Evolutionary conservation across 2,888 invertebrate genomes (phyloP).

Genomic region (Protula sp.): DNA sequence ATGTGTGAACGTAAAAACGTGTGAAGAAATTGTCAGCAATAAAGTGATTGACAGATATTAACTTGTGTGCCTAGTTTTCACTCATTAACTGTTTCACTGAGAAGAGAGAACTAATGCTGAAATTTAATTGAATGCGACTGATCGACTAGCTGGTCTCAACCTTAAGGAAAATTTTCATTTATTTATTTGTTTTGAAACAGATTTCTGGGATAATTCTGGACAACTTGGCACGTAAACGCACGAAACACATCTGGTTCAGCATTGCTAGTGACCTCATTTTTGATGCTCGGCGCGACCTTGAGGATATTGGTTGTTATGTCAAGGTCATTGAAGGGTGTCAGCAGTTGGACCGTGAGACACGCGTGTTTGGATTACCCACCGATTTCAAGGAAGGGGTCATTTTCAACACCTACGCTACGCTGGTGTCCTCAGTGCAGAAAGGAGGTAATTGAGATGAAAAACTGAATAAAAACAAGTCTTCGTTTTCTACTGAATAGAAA

Average conservation of each 20-base stretch:
- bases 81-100: too few relatives aligned
- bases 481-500: too few relatives aligned
- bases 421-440: conserved; percentile 46
- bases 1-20: too few relatives aligned
- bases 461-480: too few relatives aligned
- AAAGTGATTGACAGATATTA: too few relatives aligned
- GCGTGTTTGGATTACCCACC: conserved; percentile 43
- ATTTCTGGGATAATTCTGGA: conserved; percentile 49
- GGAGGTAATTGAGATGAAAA: conserved; percentile 34
- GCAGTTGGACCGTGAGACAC: conserved; percentile 49
- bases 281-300: conserved; percentile 45
- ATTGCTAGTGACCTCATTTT: conserved; percentile 48
- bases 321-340: conserved; percentile 51
- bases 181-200: conserved; percentile 22
- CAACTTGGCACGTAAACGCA: conserved; percentile 45
- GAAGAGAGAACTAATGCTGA: too few relatives aligned
- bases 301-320: conserved; percentile 46
- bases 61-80: too few relatives aligned
- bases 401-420: conserved; percentile 50
- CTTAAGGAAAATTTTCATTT: too few relatives aligned
- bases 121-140: too few relatives aligned
- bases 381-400: conserved; percentile 49
- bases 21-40: too few relatives aligned
- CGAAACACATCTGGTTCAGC: conserved; percentile 49
- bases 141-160: too few relatives aligned